Base-by-base conservation (phyloP, 2,888 invertebrate species). In the Synergus itoensis region DNA sequence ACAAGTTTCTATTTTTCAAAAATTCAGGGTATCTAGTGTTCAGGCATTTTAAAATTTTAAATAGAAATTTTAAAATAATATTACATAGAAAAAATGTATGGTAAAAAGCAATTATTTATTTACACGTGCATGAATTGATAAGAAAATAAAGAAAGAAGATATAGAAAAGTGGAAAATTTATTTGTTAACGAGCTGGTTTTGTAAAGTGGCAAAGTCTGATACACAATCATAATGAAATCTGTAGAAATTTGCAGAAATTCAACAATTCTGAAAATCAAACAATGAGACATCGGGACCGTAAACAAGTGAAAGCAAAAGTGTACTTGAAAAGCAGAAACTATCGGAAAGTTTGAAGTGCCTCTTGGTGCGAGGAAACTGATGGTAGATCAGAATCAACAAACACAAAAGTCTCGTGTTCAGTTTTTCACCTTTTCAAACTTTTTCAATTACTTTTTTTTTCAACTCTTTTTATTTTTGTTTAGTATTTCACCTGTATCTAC, bases 311-410 rank as follows among this genome's bases (percentile, higher is more conserved):
- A 60, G 60, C 1, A 21, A 60, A 18, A 21, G 60, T 28, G 4
- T 28, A 28, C 21, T 21, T 60, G 21, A 21, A 21, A 60, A 60
- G 53, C 7, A 60, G 21, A 60, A 60, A 60, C 60, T 60, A 60
- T 60, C 5, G 21, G 0, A 60, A 60, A 60, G 21, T 60, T 60
- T 28, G 5, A 21, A 60, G 60, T 9, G 21, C 12, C 60, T 60
- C 60, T 60, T 60, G 21, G 60, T 28, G 60, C 60, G 21, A 28
- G 60, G 60, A 60, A 60, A 60, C 60, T 21, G 60, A 60, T 60
- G 21, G 12, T 21, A 60, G 60, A 60, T 60, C 18, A 28, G 21
- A 60, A 60, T 21, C 12, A 60, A 28, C 21, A 21, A 21, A 60
- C 60, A 60, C n/a, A 14, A 9, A 60, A 18, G 14, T 28, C 60